Base-by-base conservation (phyloP, 2,797 vertebrate genomes). In the Gallinago solitaria region DNA sequence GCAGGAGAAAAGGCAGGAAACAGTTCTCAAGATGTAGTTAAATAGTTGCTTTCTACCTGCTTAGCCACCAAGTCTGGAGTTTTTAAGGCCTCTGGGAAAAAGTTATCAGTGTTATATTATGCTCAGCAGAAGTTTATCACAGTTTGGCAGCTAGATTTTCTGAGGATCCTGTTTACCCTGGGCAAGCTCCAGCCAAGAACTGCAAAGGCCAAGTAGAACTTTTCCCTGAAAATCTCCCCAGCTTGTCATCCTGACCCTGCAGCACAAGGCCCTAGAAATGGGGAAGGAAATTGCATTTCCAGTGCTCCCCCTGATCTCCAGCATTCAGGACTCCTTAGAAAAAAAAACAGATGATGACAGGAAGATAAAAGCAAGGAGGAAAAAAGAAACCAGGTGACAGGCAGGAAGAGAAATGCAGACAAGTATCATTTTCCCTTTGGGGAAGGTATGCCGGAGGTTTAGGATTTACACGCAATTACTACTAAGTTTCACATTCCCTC, bases 101-200 rank as follows among this genome's bases (percentile, higher is more conserved):
- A 65, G 50, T 83, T 84, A 83, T 54, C 87, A 92, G 53, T 43
- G 65, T 83, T 83, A 16, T 6, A 83, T 50, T 85, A 78, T 45
- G 33, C 50, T 91, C 24, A 91, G 51, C 47, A 71, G 47, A 93
- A 89, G 45, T 87, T 89, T 85, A 71, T 85, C 64, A 86, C 47
- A 68, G 28, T 65, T 59, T 27, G 45, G 78, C 76, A 94, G 84
- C 47, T 85, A 73, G 47, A 74, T 56, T 87, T 94, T 92, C 57
- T 76, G 65, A 69, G 25, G 59, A 86, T 91, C 69, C 65, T 95
- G 82, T 96, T 87, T 95, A 93, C 14, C 30, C 61, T 73, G 69
- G 39, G 61, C 30, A 91, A 87, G 23, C 33, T 78, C 27, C 87
- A 88, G 69, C n/a, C 2, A 3, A 87, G 25, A 65, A 32, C 39